Evolutionary conservation across 2,888 invertebrate species (phyloP), one percentile per base, ranked within the genome.

Genomic region (Epinotia brunnichana): DNA sequence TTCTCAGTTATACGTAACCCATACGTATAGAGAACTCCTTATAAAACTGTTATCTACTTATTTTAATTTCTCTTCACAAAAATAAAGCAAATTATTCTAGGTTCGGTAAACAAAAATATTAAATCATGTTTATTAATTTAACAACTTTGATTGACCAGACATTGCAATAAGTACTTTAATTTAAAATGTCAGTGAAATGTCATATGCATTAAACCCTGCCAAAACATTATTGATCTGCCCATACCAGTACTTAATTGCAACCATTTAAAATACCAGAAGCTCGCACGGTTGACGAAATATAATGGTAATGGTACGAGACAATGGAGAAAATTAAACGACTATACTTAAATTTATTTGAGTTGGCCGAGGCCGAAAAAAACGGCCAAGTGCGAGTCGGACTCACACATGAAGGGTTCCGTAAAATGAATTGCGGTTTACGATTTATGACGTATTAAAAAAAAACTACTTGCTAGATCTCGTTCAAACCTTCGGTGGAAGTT

Each of bases 281-380:
- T 56, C 11, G 54, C 41, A 66, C 19, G 53, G 17, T 24, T 29
- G 62, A 48, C 62, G 62, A 51, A 62, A 62, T 61, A n/a, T 62
- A 19, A 39, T 11, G 59, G 29, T 62, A 62, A 62, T 62, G 53
- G 57, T 48, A 15, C 67, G 29, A 72, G 21, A 73, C 73, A 73
- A 73, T 73, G 63, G 29, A 56, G 71, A 72, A 71, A 69, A 69
- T 73, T 57, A 69, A 63, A 69, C 35, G 68, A 11, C 53, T 29
- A 21, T 17, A 41, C 21, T 24, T 29, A 29, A 5, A 13, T 29
- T 29, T 48, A 48, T 48, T 7, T n/a, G n/a, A 48, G 3, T n/a
- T n/a, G 5, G n/a, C 48, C 15, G 48, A n/a, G n/a, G n/a, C n/a
- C n/a, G n/a, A n/a, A n/a, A n/a, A n/a, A n/a, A n/a, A n/a, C n/a